Conservation (phyloP, 37 sponge, comb jelly and placozoan genomes). For the Ianthella basta region DNA sequence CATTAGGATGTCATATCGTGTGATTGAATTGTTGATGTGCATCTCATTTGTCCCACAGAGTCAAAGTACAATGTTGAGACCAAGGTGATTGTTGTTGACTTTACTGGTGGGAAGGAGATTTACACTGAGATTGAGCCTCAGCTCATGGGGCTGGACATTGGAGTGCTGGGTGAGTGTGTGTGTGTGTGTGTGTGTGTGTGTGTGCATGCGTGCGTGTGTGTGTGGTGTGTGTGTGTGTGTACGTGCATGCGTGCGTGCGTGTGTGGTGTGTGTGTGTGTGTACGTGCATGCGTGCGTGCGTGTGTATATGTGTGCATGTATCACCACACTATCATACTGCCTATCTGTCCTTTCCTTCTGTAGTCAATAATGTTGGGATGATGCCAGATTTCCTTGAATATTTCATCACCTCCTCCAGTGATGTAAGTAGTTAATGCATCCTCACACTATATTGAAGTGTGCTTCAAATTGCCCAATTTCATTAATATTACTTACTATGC, state of each 20-base stretch:
- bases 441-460: too few species aligned
- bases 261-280: conserved; percentile 7
- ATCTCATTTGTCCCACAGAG: conserved; percentile 28
- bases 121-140: conserved; percentile 44
- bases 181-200: conserved; percentile 23
- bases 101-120: conserved; percentile 51
- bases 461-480: too few species aligned
- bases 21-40: background rate
- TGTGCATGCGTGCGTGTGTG: conserved; percentile 22
- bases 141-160: conserved; percentile 52
- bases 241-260: background rate
- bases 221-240: conserved; percentile 27
- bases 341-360: background rate
- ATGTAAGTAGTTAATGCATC: background rate
- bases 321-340: too few species aligned
- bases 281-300: background rate
- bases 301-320: too few species aligned
- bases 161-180: conserved; percentile 37
- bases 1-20: too few species aligned
- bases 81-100: conserved; percentile 62
- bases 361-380: conserved; percentile 39
- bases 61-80: conserved; percentile 50
- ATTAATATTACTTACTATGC: too few species aligned
- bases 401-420: background rate
- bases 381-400: background rate